Evolutionary conservation across 2,888 invertebrate species (phyloP).

Genomic region (Dugesia japonica): DNA sequence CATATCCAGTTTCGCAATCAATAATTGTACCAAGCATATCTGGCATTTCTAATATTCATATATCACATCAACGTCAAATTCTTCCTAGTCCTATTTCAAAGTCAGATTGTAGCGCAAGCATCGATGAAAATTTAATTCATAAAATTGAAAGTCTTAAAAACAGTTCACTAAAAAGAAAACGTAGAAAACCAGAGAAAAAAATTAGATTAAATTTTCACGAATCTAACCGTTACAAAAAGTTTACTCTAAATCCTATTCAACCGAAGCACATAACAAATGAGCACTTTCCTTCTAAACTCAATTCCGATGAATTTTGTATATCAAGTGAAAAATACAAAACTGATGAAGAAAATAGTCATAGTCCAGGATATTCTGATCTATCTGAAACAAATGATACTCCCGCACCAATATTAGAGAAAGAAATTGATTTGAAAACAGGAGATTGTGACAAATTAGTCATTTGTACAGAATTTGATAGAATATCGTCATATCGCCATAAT

Average conservation of each 20-base stretch:
- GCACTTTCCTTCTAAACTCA: background rate
- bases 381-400: slow-evolving; percentile 32
- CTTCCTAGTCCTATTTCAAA: slow-evolving; percentile 12
- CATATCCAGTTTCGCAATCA: background rate
- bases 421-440: slow-evolving; percentile 24
- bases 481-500: background rate
- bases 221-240: slow-evolving; percentile 1
- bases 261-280: slow-evolving; percentile 21
- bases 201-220: background rate
- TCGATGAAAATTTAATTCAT: slow-evolving; percentile 3
- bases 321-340: slow-evolving; percentile 8
- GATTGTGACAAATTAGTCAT: slow-evolving; percentile 3
- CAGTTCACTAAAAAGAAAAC: background rate
- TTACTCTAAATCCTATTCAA: slow-evolving; percentile 25
- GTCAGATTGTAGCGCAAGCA: background rate
- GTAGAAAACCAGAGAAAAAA: slow-evolving; percentile 5
- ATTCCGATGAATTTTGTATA: background rate
- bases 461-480: background rate
- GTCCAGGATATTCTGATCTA: slow-evolving; percentile 33
- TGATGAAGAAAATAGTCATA: slow-evolving; percentile 22
- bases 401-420: slow-evolving; percentile 28
- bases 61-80: slow-evolving; percentile 21
- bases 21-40: background rate
- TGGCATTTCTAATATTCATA: background rate
- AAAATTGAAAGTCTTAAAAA: slow-evolving; percentile 5